Conservation (phyloP, 2,113 vertebrate genomes). For the Puntigrus tetrazona region DNA sequence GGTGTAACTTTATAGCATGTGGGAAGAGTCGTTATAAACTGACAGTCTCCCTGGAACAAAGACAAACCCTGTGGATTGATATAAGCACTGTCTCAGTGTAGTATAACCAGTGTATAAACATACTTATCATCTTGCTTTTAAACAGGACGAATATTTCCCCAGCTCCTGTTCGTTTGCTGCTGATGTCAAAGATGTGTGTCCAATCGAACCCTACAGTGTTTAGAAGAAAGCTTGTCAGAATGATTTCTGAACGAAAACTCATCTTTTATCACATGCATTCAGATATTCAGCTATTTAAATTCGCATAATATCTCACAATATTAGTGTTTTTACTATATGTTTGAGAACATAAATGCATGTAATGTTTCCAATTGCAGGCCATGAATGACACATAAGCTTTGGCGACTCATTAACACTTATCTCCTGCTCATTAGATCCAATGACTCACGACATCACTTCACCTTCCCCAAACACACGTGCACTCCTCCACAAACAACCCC, state of each 20-base stretch:
- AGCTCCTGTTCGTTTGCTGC: background rate
- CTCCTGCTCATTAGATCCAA: slow-evolving; percentile 53
- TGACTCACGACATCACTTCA: slow-evolving; percentile 54
- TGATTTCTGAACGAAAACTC: background rate
- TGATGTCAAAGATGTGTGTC: background rate
- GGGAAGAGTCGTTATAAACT: too few relatives aligned
- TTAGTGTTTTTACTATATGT: background rate
- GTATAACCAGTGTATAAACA: background rate
- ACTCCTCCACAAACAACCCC: slow-evolving; percentile 2
- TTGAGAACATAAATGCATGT: background rate
- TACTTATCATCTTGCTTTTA: background rate
- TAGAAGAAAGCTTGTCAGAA: background rate
- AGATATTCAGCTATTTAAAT: background rate
- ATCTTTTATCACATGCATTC: background rate
- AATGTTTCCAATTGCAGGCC: background rate
- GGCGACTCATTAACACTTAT: slow-evolving; percentile 60
- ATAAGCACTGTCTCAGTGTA: too few relatives aligned
- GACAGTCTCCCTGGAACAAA: too few relatives aligned
- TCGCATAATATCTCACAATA: background rate
- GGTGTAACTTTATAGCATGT: background rate
- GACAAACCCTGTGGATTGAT: too few relatives aligned
- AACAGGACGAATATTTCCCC: background rate
- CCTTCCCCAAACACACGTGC: slow-evolving; percentile 31
- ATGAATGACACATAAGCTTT: background rate
- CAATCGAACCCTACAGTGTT: background rate